These are phyloP conservation scores for Drosophila atroscutellata DNA, from an alignment of 2,888 invertebrate species.

Conservation along the genomic window DNA sequence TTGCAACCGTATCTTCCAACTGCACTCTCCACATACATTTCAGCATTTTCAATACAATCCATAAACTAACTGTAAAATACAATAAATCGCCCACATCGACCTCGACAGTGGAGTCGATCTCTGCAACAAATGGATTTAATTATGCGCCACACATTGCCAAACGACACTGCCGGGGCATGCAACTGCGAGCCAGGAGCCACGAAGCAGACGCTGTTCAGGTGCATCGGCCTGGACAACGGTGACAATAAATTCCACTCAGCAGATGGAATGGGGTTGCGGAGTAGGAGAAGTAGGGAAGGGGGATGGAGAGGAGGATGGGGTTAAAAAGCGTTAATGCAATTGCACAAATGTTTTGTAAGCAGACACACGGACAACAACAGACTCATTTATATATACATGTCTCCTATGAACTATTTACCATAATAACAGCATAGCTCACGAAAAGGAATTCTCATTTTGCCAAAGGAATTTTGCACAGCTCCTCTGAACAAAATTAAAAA, in stretches of 20 bases:
- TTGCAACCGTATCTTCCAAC: conserved; percentile 2
- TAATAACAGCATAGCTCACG: conserved; percentile 29
- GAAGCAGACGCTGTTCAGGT: conserved; percentile 41
- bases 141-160: conserved; percentile 59
- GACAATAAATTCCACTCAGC: conserved; percentile 66
- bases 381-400: conserved; percentile 1
- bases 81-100: conserved; percentile 66
- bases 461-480: conserved; percentile 63
- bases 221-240: conserved; percentile 65
- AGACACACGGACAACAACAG: conserved; percentile 29
- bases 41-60: conserved; percentile 50
- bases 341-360: conserved; percentile 65
- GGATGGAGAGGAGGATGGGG: not conserved
- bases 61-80: conserved; percentile 71
- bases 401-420: conserved; percentile 56
- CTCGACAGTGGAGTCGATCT: conserved; percentile 26
- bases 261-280: not conserved
- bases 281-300: too few relatives aligned
- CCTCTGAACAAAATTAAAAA: conserved; percentile 47
- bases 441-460: conserved; percentile 73
- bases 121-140: conserved; percentile 76
- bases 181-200: conserved; percentile 58
- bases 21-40: conserved; percentile 10
- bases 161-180: conserved; percentile 19
- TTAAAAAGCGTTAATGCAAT: conserved; percentile 52